A percentile compares a stretch with the other conserved stretches of the same genome.
Conservation (phyloP, 2,797 vertebrate species). For the Spatula clypeata region DNA sequence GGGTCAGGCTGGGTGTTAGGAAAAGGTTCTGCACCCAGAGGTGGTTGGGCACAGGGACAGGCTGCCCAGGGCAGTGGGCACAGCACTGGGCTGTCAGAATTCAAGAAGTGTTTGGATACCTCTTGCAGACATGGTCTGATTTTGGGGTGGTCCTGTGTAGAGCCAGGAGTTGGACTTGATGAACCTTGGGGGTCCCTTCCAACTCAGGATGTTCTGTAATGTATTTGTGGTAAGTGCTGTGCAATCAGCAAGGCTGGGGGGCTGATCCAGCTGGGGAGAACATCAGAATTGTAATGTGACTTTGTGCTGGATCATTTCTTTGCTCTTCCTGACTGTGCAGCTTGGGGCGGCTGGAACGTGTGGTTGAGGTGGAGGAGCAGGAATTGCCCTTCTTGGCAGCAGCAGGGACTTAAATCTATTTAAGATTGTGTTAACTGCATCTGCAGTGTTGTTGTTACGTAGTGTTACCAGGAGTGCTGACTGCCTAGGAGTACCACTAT, state of each 20-base stretch:
- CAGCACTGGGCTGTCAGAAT: neutral
- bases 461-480: neutral
- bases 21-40: neutral
- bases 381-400: neutral
- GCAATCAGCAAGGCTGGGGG: neutral
- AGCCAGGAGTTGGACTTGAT: neutral
- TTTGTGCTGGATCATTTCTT: neutral
- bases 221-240: neutral
- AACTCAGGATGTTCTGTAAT: neutral
- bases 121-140: neutral
- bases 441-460: neutral
- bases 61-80: neutral
- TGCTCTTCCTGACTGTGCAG: neutral
- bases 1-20: neutral
- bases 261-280: neutral
- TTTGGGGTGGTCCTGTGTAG: neutral
- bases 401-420: neutral
- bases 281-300: accelerated
- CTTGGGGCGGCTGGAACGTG: accelerated
- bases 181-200: neutral
- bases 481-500: neutral
- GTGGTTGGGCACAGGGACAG: too few species aligned
- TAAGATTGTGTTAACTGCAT: neutral
- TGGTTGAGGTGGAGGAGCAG: neutral
- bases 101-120: neutral